A percentile compares a stretch with the other conserved stretches of the same genome.
These are phyloP conservation scores for Tribolium madens DNA, from an alignment of 1,140 invertebrate species.

Conservation along the genomic window DNA sequence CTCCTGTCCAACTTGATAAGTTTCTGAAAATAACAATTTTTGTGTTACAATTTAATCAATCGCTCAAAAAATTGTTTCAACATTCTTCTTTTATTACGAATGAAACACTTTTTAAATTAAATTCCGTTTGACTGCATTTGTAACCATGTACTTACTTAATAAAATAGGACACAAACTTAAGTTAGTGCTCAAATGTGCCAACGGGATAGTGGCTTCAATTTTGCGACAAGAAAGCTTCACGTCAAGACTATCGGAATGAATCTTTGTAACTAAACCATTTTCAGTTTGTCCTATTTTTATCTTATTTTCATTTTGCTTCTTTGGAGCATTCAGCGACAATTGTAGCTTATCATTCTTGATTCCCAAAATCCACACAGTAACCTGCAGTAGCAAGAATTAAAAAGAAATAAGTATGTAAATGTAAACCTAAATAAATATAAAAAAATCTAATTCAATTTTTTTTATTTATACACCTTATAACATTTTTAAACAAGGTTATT, in stretches of 20 bases:
- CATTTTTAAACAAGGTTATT: no score
- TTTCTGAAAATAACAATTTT: no score
- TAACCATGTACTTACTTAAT: slow-evolving; percentile 29
- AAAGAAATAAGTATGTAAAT: no score
- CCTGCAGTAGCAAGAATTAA: background rate
- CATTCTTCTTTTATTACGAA: background rate
- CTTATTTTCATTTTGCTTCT: slow-evolving; percentile 2
- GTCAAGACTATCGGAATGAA: slow-evolving; percentile 62
- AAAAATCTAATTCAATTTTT: no score
- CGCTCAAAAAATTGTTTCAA: slow-evolving; percentile 8
- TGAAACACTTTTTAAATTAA: no score
- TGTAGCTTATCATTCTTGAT: slow-evolving; percentile 42
- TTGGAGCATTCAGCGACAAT: slow-evolving; percentile 25
- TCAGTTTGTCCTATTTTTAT: slow-evolving; percentile 61
- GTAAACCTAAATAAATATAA: no score
- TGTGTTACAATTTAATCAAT: no score
- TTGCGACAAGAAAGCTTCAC: slow-evolving; percentile 60
- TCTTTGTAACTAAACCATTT: slow-evolving; percentile 60
- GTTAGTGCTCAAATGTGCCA: slow-evolving; percentile 59
- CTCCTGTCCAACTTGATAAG: slow-evolving; percentile 56
- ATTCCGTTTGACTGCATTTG: background rate
- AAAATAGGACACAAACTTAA: slow-evolving; percentile 43
- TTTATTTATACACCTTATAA: no score
- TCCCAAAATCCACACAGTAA: slow-evolving; percentile 45
- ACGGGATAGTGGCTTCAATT: slow-evolving; percentile 63